These are phyloP conservation scores for Linnaemya vulpina DNA, from an alignment of 2,888 invertebrate genomes.

Conservation along the genomic window DNA sequence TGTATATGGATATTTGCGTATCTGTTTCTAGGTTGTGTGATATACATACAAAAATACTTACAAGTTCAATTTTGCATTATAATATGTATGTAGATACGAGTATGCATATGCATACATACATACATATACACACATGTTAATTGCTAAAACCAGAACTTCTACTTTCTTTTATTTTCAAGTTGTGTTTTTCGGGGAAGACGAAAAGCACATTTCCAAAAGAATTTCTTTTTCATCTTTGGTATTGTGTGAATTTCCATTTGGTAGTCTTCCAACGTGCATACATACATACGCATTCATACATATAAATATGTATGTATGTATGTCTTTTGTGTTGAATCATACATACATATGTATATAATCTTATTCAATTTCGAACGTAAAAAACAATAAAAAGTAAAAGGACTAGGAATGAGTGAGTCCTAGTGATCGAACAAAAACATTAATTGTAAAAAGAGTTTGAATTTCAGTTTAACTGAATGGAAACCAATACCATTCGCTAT, in stretches of 20 bases:
- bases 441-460: constrained; percentile 41
- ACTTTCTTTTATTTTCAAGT: background rate
- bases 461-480: constrained; percentile 62
- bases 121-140: background rate
- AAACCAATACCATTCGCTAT: constrained; percentile 47
- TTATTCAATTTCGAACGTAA: background rate
- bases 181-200: background rate
- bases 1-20: too few species aligned
- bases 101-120: too few species aligned
- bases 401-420: background rate
- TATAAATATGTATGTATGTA: background rate
- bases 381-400: constrained; percentile 7
- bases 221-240: background rate
- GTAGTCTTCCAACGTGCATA: background rate
- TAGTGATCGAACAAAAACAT: background rate
- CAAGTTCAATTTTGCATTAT: too few species aligned
- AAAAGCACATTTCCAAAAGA: constrained; percentile 10
- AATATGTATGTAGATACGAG: too few species aligned
- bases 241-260: background rate
- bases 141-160: background rate
- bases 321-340: constrained; percentile 25
- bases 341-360: background rate
- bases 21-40: background rate
- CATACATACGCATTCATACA: too few species aligned
- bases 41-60: too few species aligned